These are phyloP conservation scores for Leptopilina myrica DNA, from an alignment of 2,888 invertebrate species.

Conservation along the genomic window DNA sequence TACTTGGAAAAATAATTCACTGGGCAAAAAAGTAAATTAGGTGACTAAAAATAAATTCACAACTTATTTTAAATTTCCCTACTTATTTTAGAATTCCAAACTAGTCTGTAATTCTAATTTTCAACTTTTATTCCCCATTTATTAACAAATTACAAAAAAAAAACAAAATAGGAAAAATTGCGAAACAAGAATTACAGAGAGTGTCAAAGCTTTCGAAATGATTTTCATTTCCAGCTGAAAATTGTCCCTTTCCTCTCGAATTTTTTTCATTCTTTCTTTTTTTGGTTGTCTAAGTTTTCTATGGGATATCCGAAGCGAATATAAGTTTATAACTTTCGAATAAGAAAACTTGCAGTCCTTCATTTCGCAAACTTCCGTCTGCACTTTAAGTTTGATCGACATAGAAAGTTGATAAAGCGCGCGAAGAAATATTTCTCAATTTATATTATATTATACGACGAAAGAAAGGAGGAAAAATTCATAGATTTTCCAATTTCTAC, in stretches of 20 bases:
- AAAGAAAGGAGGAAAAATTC: neutral
- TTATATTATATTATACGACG: neutral
- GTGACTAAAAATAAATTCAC: too few relatives aligned
- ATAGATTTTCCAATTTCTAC: neutral
- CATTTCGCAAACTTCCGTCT: conserved; percentile 2
- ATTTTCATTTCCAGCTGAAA: too few relatives aligned
- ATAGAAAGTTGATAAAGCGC: neutral
- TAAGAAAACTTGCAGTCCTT: conserved; percentile 8
- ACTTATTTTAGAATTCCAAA: too few relatives aligned
- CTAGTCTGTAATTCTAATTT: too few relatives aligned
- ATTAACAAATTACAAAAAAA: too few relatives aligned
- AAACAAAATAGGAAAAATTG: neutral
- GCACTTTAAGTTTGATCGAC: neutral
- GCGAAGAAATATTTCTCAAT: neutral
- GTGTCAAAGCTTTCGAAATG: too few relatives aligned
- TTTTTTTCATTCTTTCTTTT: neutral
- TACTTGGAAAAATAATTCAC: too few relatives aligned
- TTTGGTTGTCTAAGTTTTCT: neutral
- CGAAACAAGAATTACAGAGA: neutral
- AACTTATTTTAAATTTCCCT: too few relatives aligned
- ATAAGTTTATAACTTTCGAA: conserved; percentile 12
- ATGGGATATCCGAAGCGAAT: neutral
- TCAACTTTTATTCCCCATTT: too few relatives aligned
- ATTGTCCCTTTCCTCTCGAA: neutral
- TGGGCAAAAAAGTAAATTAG: too few relatives aligned